Evolutionary conservation across 2,113 vertebrate species (phyloP).

Genomic region (Silurus glanis): DNA sequence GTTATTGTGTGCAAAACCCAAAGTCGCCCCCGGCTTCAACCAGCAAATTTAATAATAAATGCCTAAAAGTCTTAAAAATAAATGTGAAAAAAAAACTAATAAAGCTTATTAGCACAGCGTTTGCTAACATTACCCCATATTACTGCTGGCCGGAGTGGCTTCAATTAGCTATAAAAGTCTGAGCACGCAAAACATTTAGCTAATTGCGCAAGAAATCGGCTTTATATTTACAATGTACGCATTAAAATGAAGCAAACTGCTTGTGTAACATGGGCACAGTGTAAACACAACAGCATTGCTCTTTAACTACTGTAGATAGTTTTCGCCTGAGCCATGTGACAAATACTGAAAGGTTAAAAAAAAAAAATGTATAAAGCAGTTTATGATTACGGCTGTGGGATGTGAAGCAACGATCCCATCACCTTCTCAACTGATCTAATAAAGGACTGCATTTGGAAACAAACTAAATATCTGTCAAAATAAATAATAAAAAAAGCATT

Average conservation of each 20-base stretch:
- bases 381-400: no score
- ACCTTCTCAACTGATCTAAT: no score
- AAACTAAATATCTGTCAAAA: no score
- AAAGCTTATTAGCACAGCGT: background rate
- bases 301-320: background rate
- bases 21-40: background rate
- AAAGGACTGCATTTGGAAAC: no score
- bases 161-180: background rate
- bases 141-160: background rate
- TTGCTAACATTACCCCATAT: background rate
- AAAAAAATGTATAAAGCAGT: no score
- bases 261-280: background rate
- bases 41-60: background rate
- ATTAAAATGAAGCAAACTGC: background rate
- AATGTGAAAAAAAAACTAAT: no score
- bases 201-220: background rate
- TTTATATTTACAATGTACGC: background rate
- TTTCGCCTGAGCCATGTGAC: background rate
- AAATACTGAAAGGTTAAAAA: background rate
- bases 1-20: background rate
- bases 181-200: background rate
- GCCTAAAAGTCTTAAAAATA: background rate
- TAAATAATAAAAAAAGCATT: no score
- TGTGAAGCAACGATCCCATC: no score
- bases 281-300: background rate